Percentiles rank a stretch among this genome's conserved stretches.
Conservation (phyloP, 2,797 vertebrate genomes). For the Cuculus canorus region DNA sequence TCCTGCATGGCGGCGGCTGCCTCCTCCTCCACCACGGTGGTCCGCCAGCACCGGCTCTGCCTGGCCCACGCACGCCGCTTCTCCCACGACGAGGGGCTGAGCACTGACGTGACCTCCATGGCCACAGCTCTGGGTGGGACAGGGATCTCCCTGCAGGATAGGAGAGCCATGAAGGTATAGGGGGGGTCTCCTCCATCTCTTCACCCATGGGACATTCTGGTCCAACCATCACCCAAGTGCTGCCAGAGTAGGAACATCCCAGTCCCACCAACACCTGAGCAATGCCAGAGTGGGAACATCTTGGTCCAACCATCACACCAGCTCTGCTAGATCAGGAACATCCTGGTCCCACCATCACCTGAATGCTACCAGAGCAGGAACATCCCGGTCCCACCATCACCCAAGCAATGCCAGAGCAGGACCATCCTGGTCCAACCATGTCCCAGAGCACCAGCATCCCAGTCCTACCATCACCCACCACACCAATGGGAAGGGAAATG, state of each 20-base stretch:
- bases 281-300: not conserved
- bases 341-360: not conserved
- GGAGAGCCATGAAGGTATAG: not conserved
- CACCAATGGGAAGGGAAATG: not conserved
- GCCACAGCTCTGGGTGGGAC: not conserved
- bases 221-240: too few species aligned
- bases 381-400: not conserved
- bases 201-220: too few species aligned
- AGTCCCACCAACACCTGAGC: not conserved
- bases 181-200: too few species aligned
- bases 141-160: not conserved
- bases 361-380: not conserved
- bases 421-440: not conserved
- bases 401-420: too few species aligned
- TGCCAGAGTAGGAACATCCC: not conserved
- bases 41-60: constrained; percentile 79
- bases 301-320: not conserved
- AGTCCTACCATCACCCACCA: not conserved
- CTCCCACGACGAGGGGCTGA: constrained; percentile 76
- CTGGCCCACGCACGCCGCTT: constrained; percentile 84
- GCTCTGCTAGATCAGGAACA: too few species aligned
- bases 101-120: constrained; percentile 55
- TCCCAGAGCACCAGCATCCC: not conserved
- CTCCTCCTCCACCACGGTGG: constrained; percentile 69
- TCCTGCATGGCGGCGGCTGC: constrained; percentile 34